Conservation (phyloP, 2,797 vertebrate species). For the Gallinago stenura region DNA sequence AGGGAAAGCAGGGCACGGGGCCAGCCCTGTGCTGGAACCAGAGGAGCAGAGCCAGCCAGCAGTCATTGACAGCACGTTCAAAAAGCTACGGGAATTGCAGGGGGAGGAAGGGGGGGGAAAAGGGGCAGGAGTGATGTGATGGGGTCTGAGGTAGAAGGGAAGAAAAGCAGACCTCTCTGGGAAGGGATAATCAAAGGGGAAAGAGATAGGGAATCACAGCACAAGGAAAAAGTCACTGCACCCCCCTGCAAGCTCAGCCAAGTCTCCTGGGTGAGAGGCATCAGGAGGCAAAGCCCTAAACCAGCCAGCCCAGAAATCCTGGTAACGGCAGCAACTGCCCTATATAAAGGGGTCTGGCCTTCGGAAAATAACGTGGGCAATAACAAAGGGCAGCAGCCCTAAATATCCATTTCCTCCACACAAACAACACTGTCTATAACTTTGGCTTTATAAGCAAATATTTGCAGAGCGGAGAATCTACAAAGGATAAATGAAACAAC, state of each 20-base stretch:
- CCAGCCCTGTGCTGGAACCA: background rate
- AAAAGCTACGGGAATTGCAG: fast-evolving
- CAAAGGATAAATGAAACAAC: background rate
- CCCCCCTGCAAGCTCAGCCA: background rate
- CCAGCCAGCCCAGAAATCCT: background rate
- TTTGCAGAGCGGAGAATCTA: slow-evolving; percentile 8
- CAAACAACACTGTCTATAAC: background rate
- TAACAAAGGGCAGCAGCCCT: background rate
- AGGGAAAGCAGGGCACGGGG: background rate
- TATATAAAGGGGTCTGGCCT: background rate
- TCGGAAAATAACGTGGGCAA: background rate
- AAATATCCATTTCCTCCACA: slow-evolving; percentile 5
- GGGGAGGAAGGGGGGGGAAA: fast-evolving
- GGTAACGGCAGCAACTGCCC: background rate
- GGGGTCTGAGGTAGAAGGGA: background rate
- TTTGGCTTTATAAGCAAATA: slow-evolving; percentile 24
- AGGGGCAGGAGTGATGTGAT: background rate
- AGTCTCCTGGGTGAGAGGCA: background rate
- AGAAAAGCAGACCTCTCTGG: background rate
- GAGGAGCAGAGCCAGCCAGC: background rate
- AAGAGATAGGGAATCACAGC: background rate
- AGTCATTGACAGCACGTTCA: fast-evolving
- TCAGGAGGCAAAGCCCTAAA: background rate
- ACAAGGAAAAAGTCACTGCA: background rate
- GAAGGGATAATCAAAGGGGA: background rate